Percentiles rank a stretch among this genome's conserved stretches.
phyloP scores from a whole-genome alignment of 1,140 invertebrate species.

The Caligus rogercresseyi region DNA sequence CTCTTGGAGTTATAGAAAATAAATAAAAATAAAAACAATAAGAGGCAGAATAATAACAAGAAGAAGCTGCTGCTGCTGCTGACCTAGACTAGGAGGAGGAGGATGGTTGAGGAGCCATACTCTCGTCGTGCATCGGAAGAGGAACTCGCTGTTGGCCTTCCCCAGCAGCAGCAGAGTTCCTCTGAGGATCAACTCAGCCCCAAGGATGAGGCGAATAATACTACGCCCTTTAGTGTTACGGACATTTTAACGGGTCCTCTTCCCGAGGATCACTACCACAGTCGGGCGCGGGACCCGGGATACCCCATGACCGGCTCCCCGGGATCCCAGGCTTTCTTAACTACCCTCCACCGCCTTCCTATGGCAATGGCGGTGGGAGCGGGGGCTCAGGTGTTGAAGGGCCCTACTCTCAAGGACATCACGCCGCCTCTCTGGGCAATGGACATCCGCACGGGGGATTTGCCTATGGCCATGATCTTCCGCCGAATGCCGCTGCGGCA shows the following conservation, averaged over 20 bases:
- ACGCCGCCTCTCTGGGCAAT: background rate
- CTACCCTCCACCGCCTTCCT: slow-evolving; percentile 29
- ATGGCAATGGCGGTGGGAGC: slow-evolving; percentile 27
- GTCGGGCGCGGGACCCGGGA: background rate
- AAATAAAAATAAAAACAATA: background rate
- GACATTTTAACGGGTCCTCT: background rate
- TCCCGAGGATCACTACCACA: background rate
- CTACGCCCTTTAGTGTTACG: background rate
- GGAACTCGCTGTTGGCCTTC: background rate
- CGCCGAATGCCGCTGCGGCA: background rate
- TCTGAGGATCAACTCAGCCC: background rate
- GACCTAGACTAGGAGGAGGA: background rate
- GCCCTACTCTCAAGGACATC: no score
- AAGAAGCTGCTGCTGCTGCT: background rate
- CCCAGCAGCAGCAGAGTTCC: background rate
- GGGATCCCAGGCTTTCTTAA: background rate
- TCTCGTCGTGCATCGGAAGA: background rate
- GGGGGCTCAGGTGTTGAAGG: background rate
- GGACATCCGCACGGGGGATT: no score
- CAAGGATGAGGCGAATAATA: background rate
- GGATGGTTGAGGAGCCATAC: background rate
- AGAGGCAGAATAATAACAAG: background rate
- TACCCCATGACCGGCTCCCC: background rate
- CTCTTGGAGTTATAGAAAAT: background rate
- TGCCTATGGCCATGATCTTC: background rate